phyloP scores from a whole-genome alignment of 2,113 vertebrate genomes.

The Echinops telfairi region DNA sequence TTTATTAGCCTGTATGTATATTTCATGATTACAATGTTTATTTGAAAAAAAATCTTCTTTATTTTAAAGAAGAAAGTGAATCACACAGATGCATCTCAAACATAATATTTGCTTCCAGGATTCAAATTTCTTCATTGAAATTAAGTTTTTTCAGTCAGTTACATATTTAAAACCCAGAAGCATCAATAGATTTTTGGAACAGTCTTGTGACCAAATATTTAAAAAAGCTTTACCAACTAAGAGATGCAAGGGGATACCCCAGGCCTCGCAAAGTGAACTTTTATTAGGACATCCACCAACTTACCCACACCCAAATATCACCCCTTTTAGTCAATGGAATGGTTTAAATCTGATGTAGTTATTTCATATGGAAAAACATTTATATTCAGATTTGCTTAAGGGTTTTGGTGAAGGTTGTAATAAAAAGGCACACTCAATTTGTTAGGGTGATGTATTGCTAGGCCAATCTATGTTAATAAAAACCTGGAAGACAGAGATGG shows the following conservation, averaged over 20 bases:
- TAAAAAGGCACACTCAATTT: background rate
- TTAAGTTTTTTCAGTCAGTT: background rate
- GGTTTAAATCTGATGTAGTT: conserved; percentile 5
- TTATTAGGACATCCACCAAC: background rate
- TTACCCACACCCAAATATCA: background rate
- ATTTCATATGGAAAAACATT: conserved; percentile 18
- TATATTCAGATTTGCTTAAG: conserved; percentile 18
- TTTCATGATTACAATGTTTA: background rate
- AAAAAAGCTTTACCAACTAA: background rate
- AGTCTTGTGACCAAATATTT: background rate
- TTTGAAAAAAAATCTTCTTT: background rate
- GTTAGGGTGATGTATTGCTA: background rate
- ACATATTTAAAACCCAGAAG: conserved; percentile 10
- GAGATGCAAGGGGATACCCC: background rate
- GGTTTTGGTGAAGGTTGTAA: conserved; percentile 10
- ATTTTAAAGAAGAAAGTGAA: conserved; percentile 48
- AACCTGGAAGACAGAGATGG: conserved; percentile 51
- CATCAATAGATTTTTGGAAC: conserved; percentile 17
- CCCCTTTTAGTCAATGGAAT: background rate
- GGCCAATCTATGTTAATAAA: conserved; percentile 69
- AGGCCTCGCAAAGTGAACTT: background rate
- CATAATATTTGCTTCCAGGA: background rate
- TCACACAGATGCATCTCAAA: background rate
- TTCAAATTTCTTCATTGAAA: conserved; percentile 38
- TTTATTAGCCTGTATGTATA: background rate